Base-by-base conservation (phyloP, 2,888 invertebrate species). In the Morpho achilles region DNA sequence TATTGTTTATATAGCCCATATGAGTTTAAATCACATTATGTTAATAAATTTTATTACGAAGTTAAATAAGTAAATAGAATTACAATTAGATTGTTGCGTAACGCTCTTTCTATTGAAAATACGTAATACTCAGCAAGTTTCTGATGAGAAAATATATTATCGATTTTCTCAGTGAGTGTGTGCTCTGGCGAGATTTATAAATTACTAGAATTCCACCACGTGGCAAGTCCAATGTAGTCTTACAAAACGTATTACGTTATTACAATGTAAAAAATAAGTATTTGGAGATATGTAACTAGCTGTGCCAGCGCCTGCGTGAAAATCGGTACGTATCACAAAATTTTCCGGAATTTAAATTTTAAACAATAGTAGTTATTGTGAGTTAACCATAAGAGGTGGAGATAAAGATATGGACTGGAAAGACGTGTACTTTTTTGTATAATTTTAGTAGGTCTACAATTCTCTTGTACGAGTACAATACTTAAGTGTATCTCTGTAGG, bases 221-320 rank as follows among this genome's bases (percentile, higher is more conserved):
- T 57, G 56, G 50, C 60, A 57, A 43, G 58, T 65, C 50, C 52
- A 63, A 49, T 65, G 53, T 61, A 61, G 58, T 59, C 46, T 56
- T 54, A 53, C 44, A 61, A 44, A 59, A 53, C 45, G 49, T 56
- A 50, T 56, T 50, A 50, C 46, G 32, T 49, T 53, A 58, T 56
- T 50, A 22, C 16, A 53, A 46, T 52, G 47, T 53, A 42, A 54
- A 58, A 56, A 60, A 58, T 55, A 56, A 50, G 46, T 39, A 45
- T 56, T 55, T 57, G 50, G 51, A 59, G 52, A 43, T 16, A 16
- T 16, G 16, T 16, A 16, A 16, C 16, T 16, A 16, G 16, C 16
- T 16, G 16, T 16, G 16, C 1, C 16, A 16, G 16, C 16, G 16
- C 16, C 16, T 16, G 16, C 16, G 16, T 16, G 16, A 16, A 16